Evolutionary conservation across 2,888 invertebrate genomes (phyloP).

Genomic region (Anodontia alba): DNA sequence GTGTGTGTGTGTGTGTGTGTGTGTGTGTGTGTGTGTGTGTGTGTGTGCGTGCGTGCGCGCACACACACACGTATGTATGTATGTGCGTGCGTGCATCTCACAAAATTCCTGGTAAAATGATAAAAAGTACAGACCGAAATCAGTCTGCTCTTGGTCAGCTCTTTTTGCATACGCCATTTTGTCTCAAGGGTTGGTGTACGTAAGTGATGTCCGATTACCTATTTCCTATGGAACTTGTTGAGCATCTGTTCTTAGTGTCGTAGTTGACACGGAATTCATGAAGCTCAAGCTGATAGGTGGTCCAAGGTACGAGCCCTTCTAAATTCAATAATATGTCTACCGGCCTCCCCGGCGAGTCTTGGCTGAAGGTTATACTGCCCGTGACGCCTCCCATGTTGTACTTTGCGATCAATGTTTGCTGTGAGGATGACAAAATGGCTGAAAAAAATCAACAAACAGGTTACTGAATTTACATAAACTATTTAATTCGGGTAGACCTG

Average conservation of each 20-base stretch:
- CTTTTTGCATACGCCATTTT: too few relatives aligned
- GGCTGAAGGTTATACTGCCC: constrained; percentile 91
- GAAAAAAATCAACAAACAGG: neutral
- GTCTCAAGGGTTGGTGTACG: too few relatives aligned
- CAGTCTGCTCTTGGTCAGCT: too few relatives aligned
- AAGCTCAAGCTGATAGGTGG: constrained; percentile 50
- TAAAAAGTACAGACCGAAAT: too few relatives aligned
- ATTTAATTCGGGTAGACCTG: too few relatives aligned
- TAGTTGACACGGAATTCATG: constrained; percentile 62
- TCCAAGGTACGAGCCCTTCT: constrained; percentile 55
- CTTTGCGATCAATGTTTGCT: constrained; percentile 44
- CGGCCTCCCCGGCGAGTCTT: constrained; percentile 92
- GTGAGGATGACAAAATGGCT: neutral
- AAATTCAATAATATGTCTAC: constrained; percentile 86
- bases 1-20: constrained; percentile 33
- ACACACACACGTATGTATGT: too few relatives aligned
- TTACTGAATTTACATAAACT: too few relatives aligned
- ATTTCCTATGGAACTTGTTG: constrained; percentile 49
- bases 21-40: constrained; percentile 33
- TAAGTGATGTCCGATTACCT: constrained; percentile 39
- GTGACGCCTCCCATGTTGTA: constrained; percentile 88
- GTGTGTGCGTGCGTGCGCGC: constrained; percentile 24
- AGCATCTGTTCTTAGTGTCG: constrained; percentile 56
- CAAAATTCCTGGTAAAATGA: too few relatives aligned
- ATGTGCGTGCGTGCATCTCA: too few relatives aligned